Conservation (phyloP, 2,797 vertebrate species). For the Gallinago solitaria region DNA sequence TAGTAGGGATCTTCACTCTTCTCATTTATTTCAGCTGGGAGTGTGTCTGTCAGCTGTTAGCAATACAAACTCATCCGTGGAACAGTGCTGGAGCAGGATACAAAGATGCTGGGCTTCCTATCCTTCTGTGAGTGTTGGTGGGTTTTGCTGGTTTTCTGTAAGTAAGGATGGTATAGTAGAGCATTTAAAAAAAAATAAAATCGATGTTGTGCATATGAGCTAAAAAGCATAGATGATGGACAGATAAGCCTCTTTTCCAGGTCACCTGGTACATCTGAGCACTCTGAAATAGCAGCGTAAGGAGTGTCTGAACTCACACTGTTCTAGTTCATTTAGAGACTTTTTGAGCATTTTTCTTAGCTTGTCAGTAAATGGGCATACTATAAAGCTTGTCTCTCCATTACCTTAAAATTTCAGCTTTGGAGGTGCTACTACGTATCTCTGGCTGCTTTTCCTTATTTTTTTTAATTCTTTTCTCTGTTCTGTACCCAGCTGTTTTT, state of each 20-base stretch:
- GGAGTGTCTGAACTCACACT: accelerated
- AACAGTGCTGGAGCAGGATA: neutral
- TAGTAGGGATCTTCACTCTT: too few relatives aligned
- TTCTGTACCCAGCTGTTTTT: neutral
- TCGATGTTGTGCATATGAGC: accelerated
- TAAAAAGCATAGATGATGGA: neutral
- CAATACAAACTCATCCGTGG: neutral
- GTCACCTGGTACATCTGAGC: neutral
- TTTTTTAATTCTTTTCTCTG: neutral
- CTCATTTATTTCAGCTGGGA: neutral
- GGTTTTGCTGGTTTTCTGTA: neutral
- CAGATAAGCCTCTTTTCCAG: accelerated
- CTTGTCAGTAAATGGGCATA: neutral
- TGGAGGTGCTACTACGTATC: neutral
- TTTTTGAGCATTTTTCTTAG: neutral
- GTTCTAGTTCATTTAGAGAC: neutral
- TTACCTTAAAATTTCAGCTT: neutral
- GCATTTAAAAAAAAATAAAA: accelerated
- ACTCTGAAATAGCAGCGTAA: neutral
- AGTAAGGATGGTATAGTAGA: neutral
- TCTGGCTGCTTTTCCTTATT: neutral
- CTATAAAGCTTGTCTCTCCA: neutral
- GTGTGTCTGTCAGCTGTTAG: neutral
- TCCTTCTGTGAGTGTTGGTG: accelerated
- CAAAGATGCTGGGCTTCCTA: accelerated